These are phyloP conservation scores for Tachysurus fulvidraco DNA, from an alignment of 2,113 vertebrate species.

Conservation along the genomic window DNA sequence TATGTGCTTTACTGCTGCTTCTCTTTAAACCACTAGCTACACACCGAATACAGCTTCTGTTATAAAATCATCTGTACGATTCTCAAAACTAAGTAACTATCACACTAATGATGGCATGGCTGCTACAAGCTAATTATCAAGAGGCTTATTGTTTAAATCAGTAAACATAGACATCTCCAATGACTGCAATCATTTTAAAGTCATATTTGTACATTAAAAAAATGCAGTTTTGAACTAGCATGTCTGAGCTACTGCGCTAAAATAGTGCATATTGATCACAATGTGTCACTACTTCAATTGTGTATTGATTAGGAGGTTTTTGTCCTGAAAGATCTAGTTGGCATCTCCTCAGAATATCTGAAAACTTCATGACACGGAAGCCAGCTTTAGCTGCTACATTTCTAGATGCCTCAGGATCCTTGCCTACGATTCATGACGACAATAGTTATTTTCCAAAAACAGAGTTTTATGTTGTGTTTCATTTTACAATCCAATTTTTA, in stretches of 20 bases:
- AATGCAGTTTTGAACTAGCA: background rate
- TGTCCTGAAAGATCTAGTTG: too few species aligned
- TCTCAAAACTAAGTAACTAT: background rate
- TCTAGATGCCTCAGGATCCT: too few species aligned
- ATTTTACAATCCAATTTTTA: too few species aligned
- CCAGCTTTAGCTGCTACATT: too few species aligned
- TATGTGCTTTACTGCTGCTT: background rate
- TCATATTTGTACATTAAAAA: too few species aligned
- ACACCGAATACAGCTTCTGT: background rate
- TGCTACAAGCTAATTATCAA: background rate
- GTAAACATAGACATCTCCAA: background rate
- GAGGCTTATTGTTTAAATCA: background rate
- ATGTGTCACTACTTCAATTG: background rate
- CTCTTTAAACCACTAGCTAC: background rate
- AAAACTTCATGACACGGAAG: too few species aligned
- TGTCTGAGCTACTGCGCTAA: background rate
- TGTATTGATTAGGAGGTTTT: too few species aligned
- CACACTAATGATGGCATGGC: background rate
- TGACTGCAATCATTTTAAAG: background rate
- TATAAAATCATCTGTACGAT: background rate
- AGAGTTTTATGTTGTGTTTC: too few species aligned
- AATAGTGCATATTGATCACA: background rate
- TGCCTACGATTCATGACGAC: background rate
- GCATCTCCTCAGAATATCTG: too few species aligned
- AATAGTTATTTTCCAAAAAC: too few species aligned